A percentile compares a stretch with the other conserved stretches of the same genome.
Evolutionary conservation across 2,888 invertebrate genomes (phyloP).

Genomic region (Zele albiditarsus): DNA sequence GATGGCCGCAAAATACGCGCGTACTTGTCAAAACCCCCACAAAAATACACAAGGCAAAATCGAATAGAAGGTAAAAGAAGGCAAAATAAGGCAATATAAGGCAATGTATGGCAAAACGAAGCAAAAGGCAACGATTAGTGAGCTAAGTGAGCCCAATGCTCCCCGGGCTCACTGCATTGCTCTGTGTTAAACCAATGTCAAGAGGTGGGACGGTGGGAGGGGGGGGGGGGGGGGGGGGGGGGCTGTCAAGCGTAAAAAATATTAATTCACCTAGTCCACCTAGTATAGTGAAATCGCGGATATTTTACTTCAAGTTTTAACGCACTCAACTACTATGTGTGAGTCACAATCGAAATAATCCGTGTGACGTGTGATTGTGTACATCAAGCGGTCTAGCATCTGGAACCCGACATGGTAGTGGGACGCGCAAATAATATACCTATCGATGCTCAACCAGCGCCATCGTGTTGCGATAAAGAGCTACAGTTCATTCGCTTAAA

Average conservation of each 20-base stretch:
- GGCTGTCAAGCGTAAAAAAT: not conserved
- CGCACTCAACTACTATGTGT: not conserved
- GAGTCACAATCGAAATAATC: conserved; percentile 25
- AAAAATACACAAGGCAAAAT: not conserved
- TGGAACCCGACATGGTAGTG: conserved; percentile 38
- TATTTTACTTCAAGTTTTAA: not conserved
- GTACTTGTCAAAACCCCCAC: conserved; percentile 57
- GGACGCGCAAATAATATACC: conserved; percentile 42
- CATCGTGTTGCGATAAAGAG: conserved; percentile 53
- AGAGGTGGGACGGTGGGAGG: too few relatives aligned
- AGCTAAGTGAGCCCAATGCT: not conserved
- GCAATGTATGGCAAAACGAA: too few relatives aligned
- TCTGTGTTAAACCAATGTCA: too few relatives aligned
- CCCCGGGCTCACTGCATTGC: not conserved
- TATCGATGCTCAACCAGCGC: conserved; percentile 52
- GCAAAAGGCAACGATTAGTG: not conserved
- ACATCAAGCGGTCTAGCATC: conserved; percentile 11
- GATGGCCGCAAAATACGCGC: conserved; percentile 65
- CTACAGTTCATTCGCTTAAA: conserved; percentile 52
- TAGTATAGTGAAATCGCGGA: not conserved
- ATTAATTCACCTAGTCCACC: not conserved
- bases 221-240: too few relatives aligned
- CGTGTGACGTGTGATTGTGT: conserved; percentile 36
- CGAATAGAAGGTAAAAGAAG: too few relatives aligned
- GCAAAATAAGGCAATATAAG: too few relatives aligned